phyloP scores from a whole-genome alignment of 2,888 invertebrate genomes.

The Campopleginae sp. region DNA sequence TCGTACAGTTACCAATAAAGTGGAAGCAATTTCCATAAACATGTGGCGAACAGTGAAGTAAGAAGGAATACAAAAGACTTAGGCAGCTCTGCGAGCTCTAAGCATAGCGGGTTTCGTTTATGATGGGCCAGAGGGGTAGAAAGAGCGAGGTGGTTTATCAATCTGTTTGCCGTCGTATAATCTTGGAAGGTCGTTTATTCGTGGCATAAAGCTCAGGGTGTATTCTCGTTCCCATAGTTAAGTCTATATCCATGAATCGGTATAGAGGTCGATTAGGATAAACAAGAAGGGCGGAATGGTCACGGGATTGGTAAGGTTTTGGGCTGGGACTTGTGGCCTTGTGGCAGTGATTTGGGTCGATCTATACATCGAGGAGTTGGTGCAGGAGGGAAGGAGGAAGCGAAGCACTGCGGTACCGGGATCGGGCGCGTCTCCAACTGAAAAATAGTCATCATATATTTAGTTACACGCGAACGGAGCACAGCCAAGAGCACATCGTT shows the following conservation, averaged over 20 bases:
- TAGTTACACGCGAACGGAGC: constrained; percentile 64
- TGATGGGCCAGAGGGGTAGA: constrained; percentile 23
- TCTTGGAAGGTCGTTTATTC: constrained; percentile 62
- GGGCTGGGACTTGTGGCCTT: neutral
- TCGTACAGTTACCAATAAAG: constrained; percentile 56
- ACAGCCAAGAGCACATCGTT: constrained; percentile 32
- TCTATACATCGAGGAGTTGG: constrained; percentile 16
- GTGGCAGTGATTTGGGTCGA: neutral
- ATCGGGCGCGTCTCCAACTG: constrained; percentile 67
- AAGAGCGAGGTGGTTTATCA: constrained; percentile 57
- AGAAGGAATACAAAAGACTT: constrained; percentile 29
- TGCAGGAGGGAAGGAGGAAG: constrained; percentile 58
- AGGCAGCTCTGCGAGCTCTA: constrained; percentile 13
- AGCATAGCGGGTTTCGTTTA: constrained; percentile 33
- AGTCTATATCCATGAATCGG: neutral
- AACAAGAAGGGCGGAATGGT: constrained; percentile 2
- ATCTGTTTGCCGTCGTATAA: constrained; percentile 64
- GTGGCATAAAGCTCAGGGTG: constrained; percentile 49
- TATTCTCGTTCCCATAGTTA: constrained; percentile 2
- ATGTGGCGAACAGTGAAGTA: constrained; percentile 14
- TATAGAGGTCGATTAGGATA: neutral
- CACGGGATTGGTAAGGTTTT: neutral
- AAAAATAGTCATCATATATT: constrained; percentile 75
- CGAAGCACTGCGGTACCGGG: constrained; percentile 64
- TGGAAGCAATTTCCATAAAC: constrained; percentile 62